Evolutionary conservation across 1,140 invertebrate genomes (phyloP).

Genomic region (Drosophila bocki): DNA sequence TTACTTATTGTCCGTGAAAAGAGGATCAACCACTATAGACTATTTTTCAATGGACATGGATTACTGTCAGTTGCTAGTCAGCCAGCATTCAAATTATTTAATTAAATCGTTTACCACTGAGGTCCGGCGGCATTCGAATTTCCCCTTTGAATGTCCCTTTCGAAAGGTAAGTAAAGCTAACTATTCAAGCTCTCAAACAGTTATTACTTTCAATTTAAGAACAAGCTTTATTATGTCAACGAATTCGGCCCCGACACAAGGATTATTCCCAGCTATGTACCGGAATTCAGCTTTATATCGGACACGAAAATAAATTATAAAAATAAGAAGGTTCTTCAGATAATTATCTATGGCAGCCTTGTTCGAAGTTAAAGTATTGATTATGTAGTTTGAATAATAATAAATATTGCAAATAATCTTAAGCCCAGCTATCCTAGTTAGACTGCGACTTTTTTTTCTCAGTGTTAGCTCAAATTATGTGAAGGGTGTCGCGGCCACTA

Average conservation of each 20-base stretch:
- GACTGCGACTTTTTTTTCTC: not conserved
- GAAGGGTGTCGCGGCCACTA: slow-evolving; percentile 9
- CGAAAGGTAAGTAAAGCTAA: slow-evolving; percentile 11
- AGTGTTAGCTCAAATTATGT: not conserved
- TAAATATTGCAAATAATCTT: not conserved
- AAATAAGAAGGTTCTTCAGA: not conserved
- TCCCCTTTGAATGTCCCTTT: slow-evolving; percentile 31
- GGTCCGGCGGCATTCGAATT: slow-evolving; percentile 20
- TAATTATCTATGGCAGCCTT: not conserved
- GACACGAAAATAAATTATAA: slow-evolving; percentile 3
- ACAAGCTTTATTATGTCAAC: slow-evolving; percentile 18
- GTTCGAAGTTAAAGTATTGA: not conserved
- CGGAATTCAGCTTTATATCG: slow-evolving; percentile 11
- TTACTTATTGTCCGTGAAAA: slow-evolving; percentile 13
- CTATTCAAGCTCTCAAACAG: not conserved
- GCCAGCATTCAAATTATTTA: slow-evolving; percentile 9
- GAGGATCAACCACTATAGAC: not conserved
- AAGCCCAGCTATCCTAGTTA: not conserved
- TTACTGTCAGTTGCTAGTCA: slow-evolving; percentile 19
- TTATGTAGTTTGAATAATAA: not conserved
- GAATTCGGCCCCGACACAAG: slow-evolving; percentile 18
- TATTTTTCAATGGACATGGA: slow-evolving; percentile 16
- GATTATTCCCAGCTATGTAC: slow-evolving; percentile 25
- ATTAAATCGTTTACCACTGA: slow-evolving; percentile 4
- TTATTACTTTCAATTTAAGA: not conserved